Conservation (phyloP, 2,113 vertebrate species). For the Lophura nycthemera region DNA sequence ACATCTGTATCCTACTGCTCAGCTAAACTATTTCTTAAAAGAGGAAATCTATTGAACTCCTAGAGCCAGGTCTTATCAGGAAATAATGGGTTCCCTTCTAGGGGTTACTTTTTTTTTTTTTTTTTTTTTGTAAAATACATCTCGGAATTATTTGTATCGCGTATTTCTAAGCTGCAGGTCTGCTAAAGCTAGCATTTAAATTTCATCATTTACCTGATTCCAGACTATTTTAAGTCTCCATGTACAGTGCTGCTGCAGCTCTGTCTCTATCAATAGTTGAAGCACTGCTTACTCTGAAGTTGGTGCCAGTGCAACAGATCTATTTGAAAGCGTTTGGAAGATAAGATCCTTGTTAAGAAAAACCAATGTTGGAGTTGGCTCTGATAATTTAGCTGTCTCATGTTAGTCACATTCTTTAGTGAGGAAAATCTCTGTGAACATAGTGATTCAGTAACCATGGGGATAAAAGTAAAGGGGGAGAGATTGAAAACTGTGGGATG, state of each 20-base stretch:
- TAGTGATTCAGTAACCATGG: conserved; percentile 65
- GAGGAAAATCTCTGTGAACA: conserved; percentile 35
- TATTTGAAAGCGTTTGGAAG: neutral
- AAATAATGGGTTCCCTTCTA: neutral
- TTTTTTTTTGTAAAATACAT: neutral
- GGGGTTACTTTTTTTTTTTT: neutral
- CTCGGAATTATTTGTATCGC: neutral
- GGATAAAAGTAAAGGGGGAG: conserved; percentile 58
- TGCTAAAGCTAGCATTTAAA: neutral
- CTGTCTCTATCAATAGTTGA: neutral
- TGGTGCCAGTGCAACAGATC: neutral
- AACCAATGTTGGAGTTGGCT: conserved; percentile 52
- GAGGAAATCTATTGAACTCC: neutral
- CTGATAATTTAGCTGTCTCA: conserved; percentile 63
- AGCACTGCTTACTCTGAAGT: neutral
- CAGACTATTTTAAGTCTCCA: neutral
- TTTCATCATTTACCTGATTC: neutral
- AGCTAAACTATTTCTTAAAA: neutral
- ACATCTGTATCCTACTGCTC: neutral
- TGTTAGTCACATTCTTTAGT: conserved; percentile 56
- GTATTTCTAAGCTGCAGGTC: rapidly evolving
- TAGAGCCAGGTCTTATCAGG: neutral
- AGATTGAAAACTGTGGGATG: conserved; percentile 46
- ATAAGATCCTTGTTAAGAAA: conserved; percentile 40
- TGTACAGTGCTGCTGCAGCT: neutral